A percentile compares a stretch with the other conserved stretches of the same genome.
Evolutionary conservation across 2,113 vertebrate species (phyloP).

Genomic region (Bostrychus sinensis): DNA sequence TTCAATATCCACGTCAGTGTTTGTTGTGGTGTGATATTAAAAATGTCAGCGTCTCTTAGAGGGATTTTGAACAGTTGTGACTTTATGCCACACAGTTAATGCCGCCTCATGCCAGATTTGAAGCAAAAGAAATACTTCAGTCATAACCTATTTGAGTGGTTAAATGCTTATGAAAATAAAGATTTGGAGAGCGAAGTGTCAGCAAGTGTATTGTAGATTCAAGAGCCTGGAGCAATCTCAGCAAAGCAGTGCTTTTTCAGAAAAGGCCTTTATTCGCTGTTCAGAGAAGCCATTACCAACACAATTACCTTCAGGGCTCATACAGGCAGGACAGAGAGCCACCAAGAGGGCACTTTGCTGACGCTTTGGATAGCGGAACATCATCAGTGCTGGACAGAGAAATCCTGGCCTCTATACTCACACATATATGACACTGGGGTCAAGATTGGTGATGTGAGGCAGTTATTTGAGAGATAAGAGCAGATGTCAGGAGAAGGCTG

Average conservation of each 20-base stretch:
- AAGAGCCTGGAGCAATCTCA: conserved; percentile 9
- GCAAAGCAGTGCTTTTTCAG: conserved; percentile 6
- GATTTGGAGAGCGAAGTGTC: conserved; percentile 14
- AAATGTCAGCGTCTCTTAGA: background rate
- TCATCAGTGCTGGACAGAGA: conserved; percentile 12
- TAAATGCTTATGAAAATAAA: conserved; percentile 7
- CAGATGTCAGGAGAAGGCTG: background rate
- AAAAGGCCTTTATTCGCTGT: conserved; percentile 10
- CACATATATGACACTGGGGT: conserved; percentile 9
- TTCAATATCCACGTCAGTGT: background rate
- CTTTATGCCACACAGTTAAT: background rate
- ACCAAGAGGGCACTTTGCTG: conserved; percentile 16
- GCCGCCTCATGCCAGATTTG: background rate
- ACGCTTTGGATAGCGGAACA: conserved; percentile 11
- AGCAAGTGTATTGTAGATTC: conserved; percentile 4
- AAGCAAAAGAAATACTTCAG: background rate
- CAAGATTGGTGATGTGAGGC: conserved; percentile 18
- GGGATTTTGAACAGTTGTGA: background rate
- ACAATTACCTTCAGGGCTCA: conserved; percentile 11
- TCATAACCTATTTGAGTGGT: background rate
- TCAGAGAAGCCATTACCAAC: conserved; percentile 36
- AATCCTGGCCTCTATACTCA: conserved; percentile 25
- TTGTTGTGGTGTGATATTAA: background rate
- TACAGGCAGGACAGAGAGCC: conserved; percentile 10
- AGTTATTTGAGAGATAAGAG: conserved; percentile 15